Base-by-base conservation (phyloP, 2,888 invertebrate genomes). In the Lysandra bellargus region DNA sequence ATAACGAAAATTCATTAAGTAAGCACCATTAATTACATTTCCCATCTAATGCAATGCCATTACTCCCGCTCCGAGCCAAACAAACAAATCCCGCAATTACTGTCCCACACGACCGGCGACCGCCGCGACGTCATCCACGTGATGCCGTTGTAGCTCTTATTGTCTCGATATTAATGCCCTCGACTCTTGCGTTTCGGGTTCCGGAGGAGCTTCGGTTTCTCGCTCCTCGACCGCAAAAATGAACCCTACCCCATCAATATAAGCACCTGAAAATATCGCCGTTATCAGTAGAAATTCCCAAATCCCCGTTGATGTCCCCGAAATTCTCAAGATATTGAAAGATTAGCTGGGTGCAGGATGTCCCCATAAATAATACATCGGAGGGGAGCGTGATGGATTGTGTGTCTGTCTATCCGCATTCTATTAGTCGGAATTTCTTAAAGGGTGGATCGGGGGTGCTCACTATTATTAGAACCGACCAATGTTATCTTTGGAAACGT, bases 241-340 rank as follows among this genome's bases (percentile, higher is more conserved):
- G 81, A 82, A 82, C 86, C 86, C 84, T 90, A 88, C 85, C 79
- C 79, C 85, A 81, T 82, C 77, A 82, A 69, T 17, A 53, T 87
- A 89, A 84, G 86, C 85, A 79, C 78, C 72, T 23, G 37, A 74
- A 49, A 79, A 75, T 80, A 80, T 77, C 72, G 80, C 78, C 81
- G 81, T 81, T 83, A 82, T 82, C 80, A 80, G 80, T 77, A 61
- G 84, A 83, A 84, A 84, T 84, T 81, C 79, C 84, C 84, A 84
- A 82, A 86, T 88, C 91, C 90, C 90, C 85, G 86, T 84, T 86
- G 85, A 86, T 88, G 90, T 91, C 88, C 85, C 92, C 90, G 86
- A 91, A 93, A 92, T 92, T 92, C 90, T 93, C 89, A 91, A 93
- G 94, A 94, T 94, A 94, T 94, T 93, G 94, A 93, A 94, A 93